These are phyloP conservation scores for Euura lappo DNA, from an alignment of 1,140 invertebrate genomes.

Conservation along the genomic window DNA sequence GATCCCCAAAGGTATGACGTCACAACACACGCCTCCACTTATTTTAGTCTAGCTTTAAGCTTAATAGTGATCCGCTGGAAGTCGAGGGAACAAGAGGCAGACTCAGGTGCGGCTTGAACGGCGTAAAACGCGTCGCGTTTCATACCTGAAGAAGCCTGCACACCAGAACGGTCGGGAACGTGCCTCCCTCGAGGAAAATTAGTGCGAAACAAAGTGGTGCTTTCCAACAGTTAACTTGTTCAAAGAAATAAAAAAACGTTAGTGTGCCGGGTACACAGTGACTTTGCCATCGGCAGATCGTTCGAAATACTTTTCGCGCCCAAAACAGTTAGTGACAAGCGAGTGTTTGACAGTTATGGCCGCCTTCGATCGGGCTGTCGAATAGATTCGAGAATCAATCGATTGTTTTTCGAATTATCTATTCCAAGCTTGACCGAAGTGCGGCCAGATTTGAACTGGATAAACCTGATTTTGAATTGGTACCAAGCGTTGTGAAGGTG, in stretches of 20 bases:
- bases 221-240: not conserved
- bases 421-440: conserved; percentile 33
- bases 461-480: conserved; percentile 27
- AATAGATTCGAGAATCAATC: conserved; percentile 13
- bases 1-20: conserved; percentile 19
- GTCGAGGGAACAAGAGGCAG: conserved; percentile 16
- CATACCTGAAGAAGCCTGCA: not conserved
- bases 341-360: conserved; percentile 18
- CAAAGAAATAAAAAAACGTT: not conserved
- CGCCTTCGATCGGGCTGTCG: conserved; percentile 36
- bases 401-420: conserved; percentile 9
- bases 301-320: not conserved
- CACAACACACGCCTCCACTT: conserved; percentile 29
- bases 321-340: not conserved
- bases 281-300: not conserved
- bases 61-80: conserved; percentile 41
- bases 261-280: conserved; percentile 7
- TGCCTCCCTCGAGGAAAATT: too few relatives aligned
- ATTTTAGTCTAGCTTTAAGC: conserved; percentile 25
- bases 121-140: not conserved
- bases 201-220: not conserved
- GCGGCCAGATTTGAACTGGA: conserved; percentile 45
- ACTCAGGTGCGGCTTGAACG: not conserved
- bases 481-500: conserved; percentile 39
- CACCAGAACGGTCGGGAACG: not conserved